These are phyloP conservation scores for Myodes glareolus DNA, from an alignment of 2,113 vertebrate species.

Conservation along the genomic window DNA sequence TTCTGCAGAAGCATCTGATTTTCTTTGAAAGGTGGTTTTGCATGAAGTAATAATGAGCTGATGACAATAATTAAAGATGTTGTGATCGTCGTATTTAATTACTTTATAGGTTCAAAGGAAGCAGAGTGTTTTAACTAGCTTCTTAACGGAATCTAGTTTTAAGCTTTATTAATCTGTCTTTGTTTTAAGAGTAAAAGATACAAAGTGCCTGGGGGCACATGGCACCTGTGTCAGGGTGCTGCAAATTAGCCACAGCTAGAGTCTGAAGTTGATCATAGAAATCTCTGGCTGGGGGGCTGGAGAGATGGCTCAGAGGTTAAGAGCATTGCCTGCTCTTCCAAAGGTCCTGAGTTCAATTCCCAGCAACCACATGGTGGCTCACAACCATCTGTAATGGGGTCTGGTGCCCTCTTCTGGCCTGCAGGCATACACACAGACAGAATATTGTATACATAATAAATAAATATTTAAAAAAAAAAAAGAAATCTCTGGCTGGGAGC, in stretches of 20 bases:
- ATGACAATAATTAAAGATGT: slow-evolving; percentile 15
- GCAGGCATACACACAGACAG: no score
- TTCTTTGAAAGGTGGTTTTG: slow-evolving; percentile 50
- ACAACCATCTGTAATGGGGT: no score
- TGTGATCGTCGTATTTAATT: not conserved
- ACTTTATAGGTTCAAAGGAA: slow-evolving; percentile 23
- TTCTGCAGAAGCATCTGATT: not conserved
- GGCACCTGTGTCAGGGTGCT: slow-evolving; percentile 41
- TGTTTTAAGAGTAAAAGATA: slow-evolving; percentile 49
- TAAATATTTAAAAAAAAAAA: no score
- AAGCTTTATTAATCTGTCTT: slow-evolving; percentile 23
- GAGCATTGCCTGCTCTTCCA: no score
- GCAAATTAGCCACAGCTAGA: slow-evolving; percentile 64
- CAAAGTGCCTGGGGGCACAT: not conserved
- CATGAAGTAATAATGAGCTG: not conserved
- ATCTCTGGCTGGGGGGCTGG: slow-evolving; percentile 43
- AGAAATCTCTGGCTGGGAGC: slow-evolving; percentile 43
- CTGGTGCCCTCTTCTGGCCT: no score
- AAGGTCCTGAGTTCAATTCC: no score
- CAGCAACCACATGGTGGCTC: no score
- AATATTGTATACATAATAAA: no score
- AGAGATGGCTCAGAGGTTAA: no score
- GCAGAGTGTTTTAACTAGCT: slow-evolving; percentile 28
- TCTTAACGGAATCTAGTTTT: not conserved
- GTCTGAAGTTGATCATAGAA: slow-evolving; percentile 45